Evolutionary conservation across 2,113 vertebrate species (phyloP).

Genomic region (Ammodytes marinus): DNA sequence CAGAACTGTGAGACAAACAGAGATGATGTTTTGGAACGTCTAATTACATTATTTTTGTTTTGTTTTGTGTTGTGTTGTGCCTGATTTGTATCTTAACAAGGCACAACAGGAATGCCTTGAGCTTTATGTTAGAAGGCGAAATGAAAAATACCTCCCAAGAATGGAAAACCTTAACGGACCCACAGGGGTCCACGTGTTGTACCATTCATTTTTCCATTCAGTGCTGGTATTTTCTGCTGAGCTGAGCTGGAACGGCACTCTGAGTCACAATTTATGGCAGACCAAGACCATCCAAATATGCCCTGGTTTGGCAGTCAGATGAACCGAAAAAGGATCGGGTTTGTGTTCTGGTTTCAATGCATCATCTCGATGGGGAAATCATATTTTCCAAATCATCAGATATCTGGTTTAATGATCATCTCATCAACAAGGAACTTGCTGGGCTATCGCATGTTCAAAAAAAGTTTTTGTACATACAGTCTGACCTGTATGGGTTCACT

Average conservation of each 20-base stretch:
- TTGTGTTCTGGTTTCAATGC: conserved; percentile 69
- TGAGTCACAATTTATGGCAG: conserved; percentile 50
- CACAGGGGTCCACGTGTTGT: conserved; percentile 50
- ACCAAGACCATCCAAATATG: conserved; percentile 66
- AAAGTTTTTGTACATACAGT: no score
- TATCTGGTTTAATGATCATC: conserved; percentile 62
- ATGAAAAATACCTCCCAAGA: conserved; percentile 62
- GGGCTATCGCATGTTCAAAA: conserved; percentile 21
- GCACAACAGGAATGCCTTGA: conserved; percentile 19
- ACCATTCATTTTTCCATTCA: conserved; percentile 69
- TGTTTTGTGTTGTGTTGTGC: conserved; percentile 10
- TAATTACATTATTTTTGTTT: conserved; percentile 1
- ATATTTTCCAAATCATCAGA: conserved; percentile 72
- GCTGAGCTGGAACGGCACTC: conserved; percentile 60
- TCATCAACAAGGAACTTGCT: conserved; percentile 9
- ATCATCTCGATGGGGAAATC: conserved; percentile 58
- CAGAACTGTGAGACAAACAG: neutral
- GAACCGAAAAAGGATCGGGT: conserved; percentile 61
- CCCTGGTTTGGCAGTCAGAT: conserved; percentile 71
- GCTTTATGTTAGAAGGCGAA: conserved; percentile 42
- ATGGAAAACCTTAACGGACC: conserved; percentile 69
- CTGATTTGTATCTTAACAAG: conserved; percentile 19
- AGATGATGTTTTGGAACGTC: conserved; percentile 5
- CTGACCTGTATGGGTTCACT: no score
- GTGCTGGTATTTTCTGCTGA: conserved; percentile 75